Conservation (phyloP, 2,113 vertebrate genomes). For the Ptychochromis oligacanthus region DNA sequence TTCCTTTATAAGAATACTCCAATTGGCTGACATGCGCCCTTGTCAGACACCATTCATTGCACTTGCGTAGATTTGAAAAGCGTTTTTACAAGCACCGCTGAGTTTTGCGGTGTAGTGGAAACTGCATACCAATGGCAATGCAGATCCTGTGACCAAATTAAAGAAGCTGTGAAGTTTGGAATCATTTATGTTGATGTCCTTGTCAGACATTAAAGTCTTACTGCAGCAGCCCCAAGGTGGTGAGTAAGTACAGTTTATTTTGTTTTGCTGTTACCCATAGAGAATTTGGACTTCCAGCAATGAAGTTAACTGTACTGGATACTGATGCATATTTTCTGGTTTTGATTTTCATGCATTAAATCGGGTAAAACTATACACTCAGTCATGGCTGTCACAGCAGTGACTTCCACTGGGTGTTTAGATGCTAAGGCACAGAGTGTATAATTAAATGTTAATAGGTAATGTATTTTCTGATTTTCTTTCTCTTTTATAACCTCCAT, state of each 20-base stretch:
- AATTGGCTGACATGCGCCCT: slow-evolving; percentile 74
- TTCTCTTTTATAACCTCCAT: not conserved
- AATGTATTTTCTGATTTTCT: not conserved
- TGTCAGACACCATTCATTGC: slow-evolving; percentile 76
- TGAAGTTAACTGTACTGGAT: slow-evolving; percentile 2
- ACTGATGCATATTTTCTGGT: slow-evolving; percentile 6
- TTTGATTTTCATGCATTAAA: slow-evolving; percentile 4
- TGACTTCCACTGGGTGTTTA: slow-evolving; percentile 16
- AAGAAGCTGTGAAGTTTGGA: slow-evolving; percentile 37
- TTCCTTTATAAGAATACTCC: slow-evolving; percentile 70
- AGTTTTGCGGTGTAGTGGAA: slow-evolving; percentile 51
- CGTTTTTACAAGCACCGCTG: slow-evolving; percentile 72
- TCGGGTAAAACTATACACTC: not conserved
- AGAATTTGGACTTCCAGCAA: slow-evolving; percentile 9
- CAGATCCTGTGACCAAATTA: slow-evolving; percentile 62
- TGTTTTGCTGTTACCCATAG: slow-evolving; percentile 7
- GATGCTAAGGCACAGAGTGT: not conserved
- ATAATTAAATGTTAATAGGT: not conserved
- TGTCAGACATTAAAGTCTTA: slow-evolving; percentile 48
- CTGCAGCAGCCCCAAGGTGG: slow-evolving; percentile 18
- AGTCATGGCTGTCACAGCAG: not conserved
- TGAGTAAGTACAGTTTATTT: slow-evolving; percentile 4
- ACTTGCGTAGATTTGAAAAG: slow-evolving; percentile 75
- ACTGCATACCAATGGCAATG: slow-evolving; percentile 56
- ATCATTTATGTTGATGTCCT: slow-evolving; percentile 41